phyloP scores from a whole-genome alignment of 92 coral and sea anemone species.

The Epizoanthus ramosus region DNA sequence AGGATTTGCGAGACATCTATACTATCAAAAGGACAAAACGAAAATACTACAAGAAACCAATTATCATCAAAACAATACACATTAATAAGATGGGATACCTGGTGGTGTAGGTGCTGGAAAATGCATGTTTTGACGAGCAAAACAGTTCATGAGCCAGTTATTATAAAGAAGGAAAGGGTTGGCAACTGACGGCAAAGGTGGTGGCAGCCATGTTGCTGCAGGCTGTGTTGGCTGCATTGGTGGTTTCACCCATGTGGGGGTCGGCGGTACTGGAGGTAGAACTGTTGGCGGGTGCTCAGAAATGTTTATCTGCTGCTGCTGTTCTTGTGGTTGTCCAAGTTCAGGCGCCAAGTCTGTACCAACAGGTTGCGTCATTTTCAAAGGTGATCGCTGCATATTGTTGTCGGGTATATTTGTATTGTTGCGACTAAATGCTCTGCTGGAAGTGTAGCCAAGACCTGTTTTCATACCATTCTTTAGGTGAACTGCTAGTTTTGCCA shows the following conservation, averaged over 20 bases:
- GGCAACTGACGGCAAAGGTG: not conserved
- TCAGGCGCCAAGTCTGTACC: too few relatives aligned
- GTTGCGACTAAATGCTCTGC: not conserved
- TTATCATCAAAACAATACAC: not conserved
- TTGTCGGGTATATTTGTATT: not conserved
- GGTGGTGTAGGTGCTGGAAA: not conserved
- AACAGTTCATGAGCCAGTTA: not conserved
- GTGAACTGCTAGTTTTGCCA: slow-evolving; percentile 1
- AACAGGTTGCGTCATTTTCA: too few relatives aligned
- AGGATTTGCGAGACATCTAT: slow-evolving; percentile 8
- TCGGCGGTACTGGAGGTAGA: not conserved
- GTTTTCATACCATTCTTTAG: slow-evolving; percentile 5
- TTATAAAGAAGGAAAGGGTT: not conserved
- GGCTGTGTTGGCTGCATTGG: not conserved
- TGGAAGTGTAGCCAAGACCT: not conserved
- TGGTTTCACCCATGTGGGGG: not conserved
- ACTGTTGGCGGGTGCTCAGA: too few relatives aligned
- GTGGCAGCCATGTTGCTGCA: not conserved
- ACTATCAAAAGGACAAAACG: not conserved
- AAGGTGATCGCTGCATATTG: too few relatives aligned
- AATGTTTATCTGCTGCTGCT: too few relatives aligned
- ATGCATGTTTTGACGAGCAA: too few relatives aligned
- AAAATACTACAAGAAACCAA: not conserved
- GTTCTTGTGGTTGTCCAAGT: too few relatives aligned
- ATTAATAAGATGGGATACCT: not conserved